These are phyloP conservation scores for Taeniopygia guttata DNA, from an alignment of 2,797 vertebrate genomes.

Conservation along the genomic window DNA sequence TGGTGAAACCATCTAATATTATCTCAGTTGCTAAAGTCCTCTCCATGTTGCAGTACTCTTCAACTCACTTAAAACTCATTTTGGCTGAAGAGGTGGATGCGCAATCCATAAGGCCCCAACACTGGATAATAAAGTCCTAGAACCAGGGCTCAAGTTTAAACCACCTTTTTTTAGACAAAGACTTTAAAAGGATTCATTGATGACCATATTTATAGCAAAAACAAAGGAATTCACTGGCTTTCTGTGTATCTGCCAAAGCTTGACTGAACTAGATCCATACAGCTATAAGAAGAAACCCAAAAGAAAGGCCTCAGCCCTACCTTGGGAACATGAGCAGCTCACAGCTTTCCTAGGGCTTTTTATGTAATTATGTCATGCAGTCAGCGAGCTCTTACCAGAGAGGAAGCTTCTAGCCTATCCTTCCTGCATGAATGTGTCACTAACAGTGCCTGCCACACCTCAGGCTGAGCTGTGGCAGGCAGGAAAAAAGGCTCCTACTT, in stretches of 20 bases:
- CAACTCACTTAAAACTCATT: background rate
- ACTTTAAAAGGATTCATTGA: background rate
- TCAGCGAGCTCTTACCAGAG: background rate
- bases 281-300: background rate
- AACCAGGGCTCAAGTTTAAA: background rate
- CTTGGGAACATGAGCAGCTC: background rate
- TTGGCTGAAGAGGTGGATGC: background rate
- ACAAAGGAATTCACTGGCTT: background rate
- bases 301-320: background rate
- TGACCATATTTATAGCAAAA: background rate
- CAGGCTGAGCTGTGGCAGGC: background rate
- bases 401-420: background rate
- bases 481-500: background rate
- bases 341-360: background rate
- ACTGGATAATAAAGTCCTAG: background rate
- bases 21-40: background rate
- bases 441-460: background rate
- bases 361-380: background rate
- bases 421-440: background rate
- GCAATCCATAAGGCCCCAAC: background rate
- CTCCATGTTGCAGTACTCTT: background rate
- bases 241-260: background rate
- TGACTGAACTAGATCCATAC: background rate
- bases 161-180: background rate
- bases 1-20: background rate